Percentiles rank a stretch among this genome's conserved stretches.
Conservation (phyloP, 2,113 vertebrate genomes). For the Indicator maculatus region DNA sequence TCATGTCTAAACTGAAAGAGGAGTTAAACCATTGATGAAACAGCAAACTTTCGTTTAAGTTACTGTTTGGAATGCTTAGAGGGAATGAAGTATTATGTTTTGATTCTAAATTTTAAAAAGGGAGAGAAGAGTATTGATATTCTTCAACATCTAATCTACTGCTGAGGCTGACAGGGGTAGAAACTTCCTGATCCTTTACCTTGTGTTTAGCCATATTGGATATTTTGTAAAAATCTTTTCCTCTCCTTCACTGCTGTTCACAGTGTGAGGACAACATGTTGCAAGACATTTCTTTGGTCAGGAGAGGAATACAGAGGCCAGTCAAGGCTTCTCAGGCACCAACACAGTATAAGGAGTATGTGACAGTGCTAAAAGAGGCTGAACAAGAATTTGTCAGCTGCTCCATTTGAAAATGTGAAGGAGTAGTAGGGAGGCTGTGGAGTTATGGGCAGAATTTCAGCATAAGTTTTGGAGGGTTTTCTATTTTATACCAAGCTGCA, state of each 20-base stretch:
- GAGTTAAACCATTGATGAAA: not conserved
- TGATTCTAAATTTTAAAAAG: not conserved
- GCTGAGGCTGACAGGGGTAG: not conserved
- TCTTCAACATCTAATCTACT: not conserved
- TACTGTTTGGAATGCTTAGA: not conserved
- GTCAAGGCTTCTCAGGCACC: not conserved
- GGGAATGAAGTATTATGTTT: not conserved
- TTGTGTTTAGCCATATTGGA: not conserved
- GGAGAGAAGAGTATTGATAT: not conserved
- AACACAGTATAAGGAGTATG: not conserved
- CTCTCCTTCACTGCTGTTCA: rapidly evolving
- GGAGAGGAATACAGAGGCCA: not conserved
- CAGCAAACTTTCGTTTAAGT: rapidly evolving
- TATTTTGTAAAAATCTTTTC: not conserved
- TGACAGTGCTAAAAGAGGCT: not conserved
- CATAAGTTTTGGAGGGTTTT: not conserved
- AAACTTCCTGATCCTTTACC: not conserved
- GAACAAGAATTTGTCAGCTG: not conserved
- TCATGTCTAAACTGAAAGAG: not conserved
- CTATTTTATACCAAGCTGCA: not conserved
- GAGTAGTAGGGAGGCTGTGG: not conserved
- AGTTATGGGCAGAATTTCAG: not conserved
- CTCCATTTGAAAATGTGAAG: rapidly evolving
- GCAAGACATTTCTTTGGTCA: not conserved
- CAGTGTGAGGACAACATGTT: rapidly evolving